phyloP scores from a whole-genome alignment of 1,140 invertebrate species.

The Tribolium madens region DNA sequence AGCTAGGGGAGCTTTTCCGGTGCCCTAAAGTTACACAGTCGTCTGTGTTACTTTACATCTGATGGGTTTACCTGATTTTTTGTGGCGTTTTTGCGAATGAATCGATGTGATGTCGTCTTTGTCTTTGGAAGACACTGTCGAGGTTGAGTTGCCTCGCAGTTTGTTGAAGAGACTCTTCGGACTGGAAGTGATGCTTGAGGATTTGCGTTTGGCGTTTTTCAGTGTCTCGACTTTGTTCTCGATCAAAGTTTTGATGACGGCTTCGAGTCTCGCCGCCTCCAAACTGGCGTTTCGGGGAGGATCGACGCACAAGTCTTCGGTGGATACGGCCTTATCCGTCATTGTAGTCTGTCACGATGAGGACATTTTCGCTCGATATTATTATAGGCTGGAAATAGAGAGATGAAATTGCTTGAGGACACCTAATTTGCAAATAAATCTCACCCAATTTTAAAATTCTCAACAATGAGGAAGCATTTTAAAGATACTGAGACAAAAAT shows the following conservation, averaged over 20 bases:
- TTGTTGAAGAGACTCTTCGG: conserved; percentile 60
- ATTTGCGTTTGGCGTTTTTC: conserved; percentile 58
- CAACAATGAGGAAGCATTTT: too few species aligned
- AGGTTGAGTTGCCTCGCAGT: conserved; percentile 58
- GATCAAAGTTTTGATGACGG: conserved; percentile 74
- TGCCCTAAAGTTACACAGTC: too few species aligned
- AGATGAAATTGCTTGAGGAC: background rate
- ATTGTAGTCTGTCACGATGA: conserved; percentile 35
- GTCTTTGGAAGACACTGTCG: conserved; percentile 53
- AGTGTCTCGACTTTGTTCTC: conserved; percentile 71
- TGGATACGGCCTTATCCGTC: conserved; percentile 76
- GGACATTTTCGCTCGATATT: background rate
- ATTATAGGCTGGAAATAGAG: background rate
- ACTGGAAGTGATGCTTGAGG: conserved; percentile 59
- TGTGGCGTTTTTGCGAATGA: background rate
- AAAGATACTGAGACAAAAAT: too few species aligned
- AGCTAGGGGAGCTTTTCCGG: background rate
- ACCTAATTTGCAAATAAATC: too few species aligned
- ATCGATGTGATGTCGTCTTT: conserved; percentile 45
- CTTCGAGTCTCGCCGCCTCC: conserved; percentile 74
- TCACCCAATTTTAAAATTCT: too few species aligned
- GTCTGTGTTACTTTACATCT: too few species aligned
- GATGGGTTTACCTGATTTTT: conserved; percentile 36
- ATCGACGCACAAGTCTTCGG: conserved; percentile 69
- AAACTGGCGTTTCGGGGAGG: conserved; percentile 53